Conservation (phyloP, 2,797 vertebrate genomes). For the Poecilia velifera region DNA sequence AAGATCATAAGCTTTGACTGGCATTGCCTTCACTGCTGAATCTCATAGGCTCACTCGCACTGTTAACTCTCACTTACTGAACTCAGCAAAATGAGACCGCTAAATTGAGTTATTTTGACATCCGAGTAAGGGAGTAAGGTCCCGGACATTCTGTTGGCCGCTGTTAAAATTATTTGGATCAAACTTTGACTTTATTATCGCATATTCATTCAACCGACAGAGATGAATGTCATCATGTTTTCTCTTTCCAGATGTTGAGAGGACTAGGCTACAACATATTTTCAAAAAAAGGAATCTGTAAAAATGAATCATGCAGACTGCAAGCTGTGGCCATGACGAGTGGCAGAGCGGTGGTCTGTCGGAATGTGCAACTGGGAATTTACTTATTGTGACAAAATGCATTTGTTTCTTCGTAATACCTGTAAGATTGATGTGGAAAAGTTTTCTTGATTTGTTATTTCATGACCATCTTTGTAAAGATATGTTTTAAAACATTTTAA, state of each 20-base stretch:
- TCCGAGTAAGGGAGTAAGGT: neutral
- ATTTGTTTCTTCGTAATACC: too few relatives aligned
- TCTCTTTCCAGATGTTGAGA: neutral
- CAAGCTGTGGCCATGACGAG: neutral
- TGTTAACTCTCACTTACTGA: conserved; percentile 21
- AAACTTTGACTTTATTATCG: neutral
- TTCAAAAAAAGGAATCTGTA: neutral
- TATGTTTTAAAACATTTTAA: too few relatives aligned
- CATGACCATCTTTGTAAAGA: too few relatives aligned
- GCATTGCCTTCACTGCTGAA: conserved; percentile 58
- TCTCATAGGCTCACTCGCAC: conserved; percentile 8
- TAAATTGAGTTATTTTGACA: conserved; percentile 1
- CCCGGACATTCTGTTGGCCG: neutral
- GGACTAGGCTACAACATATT: neutral
- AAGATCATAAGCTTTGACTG: conserved; percentile 69
- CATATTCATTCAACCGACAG: neutral
- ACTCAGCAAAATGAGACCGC: conserved; percentile 24
- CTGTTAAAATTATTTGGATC: neutral
- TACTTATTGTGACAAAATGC: too few relatives aligned
- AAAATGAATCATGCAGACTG: neutral
- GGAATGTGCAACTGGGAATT: neutral
- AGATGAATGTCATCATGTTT: neutral
- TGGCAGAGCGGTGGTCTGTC: neutral
- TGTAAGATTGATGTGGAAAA: too few relatives aligned
- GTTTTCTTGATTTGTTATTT: too few relatives aligned